phyloP scores from a whole-genome alignment of 2,113 vertebrate species.

The Danio rerio region GRCz12tu NC_133187.1:40770001-40770500 shows the following conservation, averaged over 20 bases:
- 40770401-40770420: not conserved
- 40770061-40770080: constrained; percentile 67
- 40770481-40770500: too few relatives aligned
- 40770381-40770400: constrained; percentile 4
- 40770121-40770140: constrained; percentile 68
- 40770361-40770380: constrained; percentile 9
- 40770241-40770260: not conserved
- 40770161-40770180: constrained; percentile 76
- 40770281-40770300: not conserved
- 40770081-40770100: constrained; percentile 56
- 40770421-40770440: not conserved
- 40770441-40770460: too few relatives aligned
- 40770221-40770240: not conserved
- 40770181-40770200: constrained; percentile 47
- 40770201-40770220: constrained; percentile 4
- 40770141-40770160: constrained; percentile 79
- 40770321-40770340: not conserved
- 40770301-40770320: not conserved
- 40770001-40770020: constrained; percentile 55
- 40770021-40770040: constrained; percentile 51
- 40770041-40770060: not conserved
- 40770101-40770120: constrained; percentile 68
- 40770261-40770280: too few relatives aligned
- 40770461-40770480: too few relatives aligned
- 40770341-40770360: not conserved